These are phyloP conservation scores for Crotophaga sulcirostris DNA, from an alignment of 2,113 vertebrate species.

Conservation along the genomic window DNA sequence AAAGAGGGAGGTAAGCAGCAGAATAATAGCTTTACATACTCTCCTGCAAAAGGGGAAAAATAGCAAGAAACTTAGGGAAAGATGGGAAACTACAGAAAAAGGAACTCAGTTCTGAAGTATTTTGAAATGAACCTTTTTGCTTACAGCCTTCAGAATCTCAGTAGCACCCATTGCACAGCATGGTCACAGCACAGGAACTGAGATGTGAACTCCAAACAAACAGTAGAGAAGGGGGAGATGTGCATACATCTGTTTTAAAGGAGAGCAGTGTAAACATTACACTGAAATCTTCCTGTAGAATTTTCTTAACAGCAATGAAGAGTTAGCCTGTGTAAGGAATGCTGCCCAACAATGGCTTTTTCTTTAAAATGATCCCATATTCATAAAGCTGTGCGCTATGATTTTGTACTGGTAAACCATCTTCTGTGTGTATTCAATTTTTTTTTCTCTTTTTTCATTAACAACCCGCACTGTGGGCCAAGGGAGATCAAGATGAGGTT, in stretches of 20 bases:
- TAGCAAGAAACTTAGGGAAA: background rate
- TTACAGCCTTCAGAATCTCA: background rate
- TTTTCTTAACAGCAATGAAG: background rate
- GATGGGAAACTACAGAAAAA: background rate
- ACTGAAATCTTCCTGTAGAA: background rate
- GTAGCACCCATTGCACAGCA: background rate
- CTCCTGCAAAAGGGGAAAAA: background rate
- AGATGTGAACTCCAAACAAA: slow-evolving; percentile 21
- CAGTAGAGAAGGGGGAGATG: background rate
- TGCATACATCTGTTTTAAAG: slow-evolving; percentile 15
- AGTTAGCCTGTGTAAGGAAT: background rate
- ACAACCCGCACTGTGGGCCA: background rate
- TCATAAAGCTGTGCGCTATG: background rate
- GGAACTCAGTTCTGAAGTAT: background rate
- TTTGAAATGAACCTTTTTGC: background rate
- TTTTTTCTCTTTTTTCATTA: background rate
- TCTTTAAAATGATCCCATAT: background rate
- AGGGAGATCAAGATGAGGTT: background rate
- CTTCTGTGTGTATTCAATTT: background rate
- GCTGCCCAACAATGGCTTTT: background rate
- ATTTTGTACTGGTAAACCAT: background rate
- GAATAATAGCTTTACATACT: background rate
- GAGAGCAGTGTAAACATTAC: background rate
- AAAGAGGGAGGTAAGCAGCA: background rate
- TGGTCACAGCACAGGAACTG: background rate